Conservation (phyloP, 2,888 invertebrate species). For the Dryadula phaetusa region DNA sequence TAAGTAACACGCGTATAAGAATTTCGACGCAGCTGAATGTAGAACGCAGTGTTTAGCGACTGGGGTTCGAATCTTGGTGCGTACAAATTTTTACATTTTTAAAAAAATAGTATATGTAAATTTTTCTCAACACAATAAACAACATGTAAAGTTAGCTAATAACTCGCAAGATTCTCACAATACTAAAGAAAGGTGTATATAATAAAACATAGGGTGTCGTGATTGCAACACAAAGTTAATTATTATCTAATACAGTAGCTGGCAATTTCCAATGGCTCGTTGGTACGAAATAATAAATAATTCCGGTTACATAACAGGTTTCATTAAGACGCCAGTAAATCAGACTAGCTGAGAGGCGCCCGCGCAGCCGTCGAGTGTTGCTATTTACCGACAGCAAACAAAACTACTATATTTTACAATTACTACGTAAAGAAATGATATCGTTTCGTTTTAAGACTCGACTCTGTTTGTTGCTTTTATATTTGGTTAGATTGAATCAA, state of each 20-base stretch:
- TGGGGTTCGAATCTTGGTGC: too few relatives aligned
- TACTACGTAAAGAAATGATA: conserved; percentile 20
- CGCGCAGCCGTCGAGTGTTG: conserved; percentile 61
- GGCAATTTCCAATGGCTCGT: conserved; percentile 65
- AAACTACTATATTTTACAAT: conserved; percentile 39
- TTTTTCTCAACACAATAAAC: not conserved
- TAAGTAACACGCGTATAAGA: too few relatives aligned
- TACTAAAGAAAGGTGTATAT: conserved; percentile 3
- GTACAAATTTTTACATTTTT: too few relatives aligned
- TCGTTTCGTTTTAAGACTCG: conserved; percentile 2
- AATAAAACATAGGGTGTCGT: conserved; percentile 34
- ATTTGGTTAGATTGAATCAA: not conserved
- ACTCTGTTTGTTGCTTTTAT: not conserved
- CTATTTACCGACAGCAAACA: conserved; percentile 61
- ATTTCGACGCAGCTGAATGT: too few relatives aligned
- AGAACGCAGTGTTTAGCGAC: too few relatives aligned
- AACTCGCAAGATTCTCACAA: conserved; percentile 12
- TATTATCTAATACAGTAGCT: conserved; percentile 78
- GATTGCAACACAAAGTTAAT: conserved; percentile 66
- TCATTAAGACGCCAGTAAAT: conserved; percentile 81
- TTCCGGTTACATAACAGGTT: conserved; percentile 82
- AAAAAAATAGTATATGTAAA: not conserved
- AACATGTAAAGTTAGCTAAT: not conserved
- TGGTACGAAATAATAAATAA: conserved; percentile 81
- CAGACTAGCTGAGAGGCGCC: conserved; percentile 76